These are phyloP conservation scores for Agrotis segetum DNA, from an alignment of 2,888 invertebrate genomes.

Conservation along the genomic window DNA sequence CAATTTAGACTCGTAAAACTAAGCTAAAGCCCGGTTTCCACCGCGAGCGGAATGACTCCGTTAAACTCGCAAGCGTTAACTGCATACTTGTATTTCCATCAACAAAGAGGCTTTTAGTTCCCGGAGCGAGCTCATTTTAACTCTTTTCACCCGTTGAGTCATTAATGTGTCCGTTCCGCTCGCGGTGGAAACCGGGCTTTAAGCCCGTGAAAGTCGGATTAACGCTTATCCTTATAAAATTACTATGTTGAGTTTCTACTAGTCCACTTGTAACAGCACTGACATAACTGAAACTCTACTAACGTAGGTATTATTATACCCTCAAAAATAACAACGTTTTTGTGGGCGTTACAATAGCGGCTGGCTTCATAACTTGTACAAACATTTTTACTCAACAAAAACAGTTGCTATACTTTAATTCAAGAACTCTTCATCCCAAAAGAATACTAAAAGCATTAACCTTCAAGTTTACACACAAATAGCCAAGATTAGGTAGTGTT, in stretches of 20 bases:
- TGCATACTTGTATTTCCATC: no score
- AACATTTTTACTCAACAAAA: slow-evolving; percentile 20
- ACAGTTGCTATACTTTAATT: slow-evolving; percentile 35
- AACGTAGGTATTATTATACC: neutral
- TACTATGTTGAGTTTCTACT: no score
- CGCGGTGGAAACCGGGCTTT: no score
- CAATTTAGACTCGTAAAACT: neutral
- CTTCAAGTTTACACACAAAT: slow-evolving; percentile 63
- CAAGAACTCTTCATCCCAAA: slow-evolving; percentile 50
- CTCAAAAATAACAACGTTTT: neutral
- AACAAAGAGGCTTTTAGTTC: no score
- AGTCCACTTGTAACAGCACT: neutral
- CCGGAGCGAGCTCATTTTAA: no score
- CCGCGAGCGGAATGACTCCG: no score
- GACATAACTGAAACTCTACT: neutral
- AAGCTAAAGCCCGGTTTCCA: no score
- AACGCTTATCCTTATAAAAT: neutral
- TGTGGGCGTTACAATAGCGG: neutral
- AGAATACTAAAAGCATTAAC: slow-evolving; percentile 56
- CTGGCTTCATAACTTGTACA: slow-evolving; percentile 2
- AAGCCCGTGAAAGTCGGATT: neutral
- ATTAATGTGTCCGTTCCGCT: no score
- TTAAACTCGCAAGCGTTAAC: no score
- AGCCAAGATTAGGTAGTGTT: slow-evolving; percentile 56
- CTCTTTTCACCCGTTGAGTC: no score